Base-by-base conservation (phyloP, 2,888 invertebrate genomes). In the Serrognathus titanus region DNA sequence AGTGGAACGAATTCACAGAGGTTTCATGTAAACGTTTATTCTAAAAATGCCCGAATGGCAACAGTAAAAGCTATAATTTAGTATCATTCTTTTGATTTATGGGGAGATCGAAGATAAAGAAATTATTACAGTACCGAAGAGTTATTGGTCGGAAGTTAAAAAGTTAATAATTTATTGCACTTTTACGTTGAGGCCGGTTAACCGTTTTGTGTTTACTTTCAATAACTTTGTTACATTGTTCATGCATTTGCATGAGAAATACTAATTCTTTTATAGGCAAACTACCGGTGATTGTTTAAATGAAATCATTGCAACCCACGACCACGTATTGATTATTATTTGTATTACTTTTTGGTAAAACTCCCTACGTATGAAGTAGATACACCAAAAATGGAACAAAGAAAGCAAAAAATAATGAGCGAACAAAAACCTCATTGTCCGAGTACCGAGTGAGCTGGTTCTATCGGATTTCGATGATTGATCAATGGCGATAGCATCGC, bases 401-500 rank as follows among this genome's bases (percentile, higher is more conserved):
- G 24, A 31, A 31, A 5, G 24, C 24, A 31, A 31, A 31, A 31
- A 31, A 31, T 31, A 31, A 16, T 16, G 16, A 16, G 16, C 16
- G 16, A 16, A 31, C 24, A 31, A 31, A 31, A 31, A 31, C 24
- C 24, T 31, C 24, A 31, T 31, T 31, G 24, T 31, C 24, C 24
- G 24, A 31, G 24, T 31, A 31, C 24, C 6, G 7, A 31, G 24
- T 31, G 24, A 16, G 16, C 16, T 16, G 24, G 24, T 31, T 31
- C 24, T 31, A 31, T 31, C 24, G 24, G 53, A 48, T 52, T 57
- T 53, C 58, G 58, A 66, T 68, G 66, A 69, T 69, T 68, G 67
- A 69, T 69, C 66, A 66, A 63, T 58, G 55, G 46, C 55, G 69
- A 69, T 67, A 65, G 50, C 61, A 69, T 68, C 69, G 57, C 61